Evolutionary conservation across 2,888 invertebrate species (phyloP).

Genomic region (Copidosoma aretas): DNA sequence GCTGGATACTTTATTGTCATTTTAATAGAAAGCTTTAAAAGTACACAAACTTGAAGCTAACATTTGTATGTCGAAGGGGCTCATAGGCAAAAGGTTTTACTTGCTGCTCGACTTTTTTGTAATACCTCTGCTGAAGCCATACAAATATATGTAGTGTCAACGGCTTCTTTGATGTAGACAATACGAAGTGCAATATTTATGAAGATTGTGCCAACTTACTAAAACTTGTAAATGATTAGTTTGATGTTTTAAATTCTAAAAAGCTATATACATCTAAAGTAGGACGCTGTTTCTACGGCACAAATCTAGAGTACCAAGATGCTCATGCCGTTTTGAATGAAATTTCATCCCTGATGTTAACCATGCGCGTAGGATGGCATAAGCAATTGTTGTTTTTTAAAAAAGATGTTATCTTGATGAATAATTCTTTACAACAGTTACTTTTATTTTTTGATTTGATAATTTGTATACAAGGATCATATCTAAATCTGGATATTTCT

Average conservation of each 20-base stretch:
- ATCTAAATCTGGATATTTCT: neutral
- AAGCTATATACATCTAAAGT: neutral
- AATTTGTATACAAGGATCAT: slow-evolving; percentile 5
- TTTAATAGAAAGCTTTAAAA: slow-evolving; percentile 42
- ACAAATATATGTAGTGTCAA: neutral
- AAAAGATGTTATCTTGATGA: slow-evolving; percentile 8
- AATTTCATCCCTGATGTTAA: slow-evolving; percentile 2
- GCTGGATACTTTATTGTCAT: slow-evolving; percentile 43
- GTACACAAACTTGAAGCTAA: neutral
- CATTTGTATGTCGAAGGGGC: slow-evolving; percentile 13
- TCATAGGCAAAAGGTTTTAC: slow-evolving; percentile 24
- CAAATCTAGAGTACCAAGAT: slow-evolving; percentile 2
- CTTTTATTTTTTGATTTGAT: no score
- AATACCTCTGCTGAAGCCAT: slow-evolving; percentile 10
- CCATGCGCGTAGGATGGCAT: neutral
- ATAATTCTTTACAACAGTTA: slow-evolving; percentile 5
- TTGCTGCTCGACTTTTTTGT: slow-evolving; percentile 25
- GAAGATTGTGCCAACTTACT: neutral
- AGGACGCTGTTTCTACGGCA: neutral
- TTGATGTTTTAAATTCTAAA: slow-evolving; percentile 19
- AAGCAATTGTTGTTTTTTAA: slow-evolving; percentile 4
- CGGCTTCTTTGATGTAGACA: neutral
- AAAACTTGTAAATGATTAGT: slow-evolving; percentile 21
- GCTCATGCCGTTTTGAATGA: neutral
- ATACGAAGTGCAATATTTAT: neutral